These are phyloP conservation scores for Erpornis zantholeuca DNA, from an alignment of 2,113 vertebrate genomes.

Conservation along the genomic window DNA sequence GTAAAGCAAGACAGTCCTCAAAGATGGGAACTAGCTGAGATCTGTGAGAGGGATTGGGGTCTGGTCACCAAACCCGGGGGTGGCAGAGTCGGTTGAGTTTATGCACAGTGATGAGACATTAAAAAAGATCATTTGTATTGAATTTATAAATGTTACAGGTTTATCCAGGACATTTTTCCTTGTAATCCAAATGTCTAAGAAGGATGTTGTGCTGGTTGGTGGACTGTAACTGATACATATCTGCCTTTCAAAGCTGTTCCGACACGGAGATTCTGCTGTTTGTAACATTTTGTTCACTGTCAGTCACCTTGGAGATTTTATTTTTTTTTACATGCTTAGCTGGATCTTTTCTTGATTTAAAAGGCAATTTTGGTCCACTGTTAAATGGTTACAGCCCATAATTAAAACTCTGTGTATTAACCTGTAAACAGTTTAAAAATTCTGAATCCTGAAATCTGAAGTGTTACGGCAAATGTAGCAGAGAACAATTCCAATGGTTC, in stretches of 20 bases:
- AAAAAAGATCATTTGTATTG: neutral
- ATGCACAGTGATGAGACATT: neutral
- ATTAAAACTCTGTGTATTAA: neutral
- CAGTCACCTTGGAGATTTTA: neutral
- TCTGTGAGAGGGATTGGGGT: neutral
- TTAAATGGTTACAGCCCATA: neutral
- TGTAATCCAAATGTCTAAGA: neutral
- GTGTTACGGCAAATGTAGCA: neutral
- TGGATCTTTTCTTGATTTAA: conserved; percentile 30
- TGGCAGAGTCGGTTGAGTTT: neutral
- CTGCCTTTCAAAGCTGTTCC: neutral
- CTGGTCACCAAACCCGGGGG: neutral
- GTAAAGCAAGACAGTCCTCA: neutral
- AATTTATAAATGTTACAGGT: neutral
- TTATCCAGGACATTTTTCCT: neutral
- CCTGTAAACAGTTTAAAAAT: neutral
- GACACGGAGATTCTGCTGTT: neutral
- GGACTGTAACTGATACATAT: neutral
- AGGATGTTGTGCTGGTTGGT: neutral
- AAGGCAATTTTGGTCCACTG: conserved; percentile 19
- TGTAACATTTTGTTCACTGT: conserved; percentile 5
- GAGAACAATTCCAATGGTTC: neutral
- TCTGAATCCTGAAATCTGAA: neutral
- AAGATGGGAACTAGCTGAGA: neutral
- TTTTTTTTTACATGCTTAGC: neutral